Base-by-base conservation (phyloP, 2,888 invertebrate genomes). In the Eristalis arbustorum region DNA sequence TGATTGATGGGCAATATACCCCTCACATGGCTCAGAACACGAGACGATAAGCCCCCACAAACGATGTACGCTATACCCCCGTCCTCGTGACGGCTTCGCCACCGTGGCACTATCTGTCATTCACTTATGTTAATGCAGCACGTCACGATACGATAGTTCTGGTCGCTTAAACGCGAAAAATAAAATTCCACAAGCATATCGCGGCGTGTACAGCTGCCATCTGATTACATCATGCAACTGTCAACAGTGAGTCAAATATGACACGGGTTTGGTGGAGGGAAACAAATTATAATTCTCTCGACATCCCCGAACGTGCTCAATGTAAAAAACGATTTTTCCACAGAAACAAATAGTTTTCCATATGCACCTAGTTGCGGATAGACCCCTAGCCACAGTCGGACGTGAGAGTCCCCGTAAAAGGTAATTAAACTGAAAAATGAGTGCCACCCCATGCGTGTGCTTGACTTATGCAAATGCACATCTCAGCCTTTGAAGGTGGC, bases 401-500 rank as follows among this genome's bases (percentile, higher is more conserved):
- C 42, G n/a, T 42, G 14, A 42, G 42, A 14, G 42, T 42, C 49
- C n/a, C 18, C 49, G 10, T 18, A 49, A 72, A 79, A 67, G 74
- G 80, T 62, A 72, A 59, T 80, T 59, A 63, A 62, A 62, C 18
- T 23, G 28, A 62, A 84, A n/a, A 75, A 37, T 13, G 61, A 56
- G 22, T n/a, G n/a, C n/a, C n/a, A n/a, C 61, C 42, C 66, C 34
- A 18, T 62, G 62, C 14, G 68, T 40, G 28, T 22, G 61, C 11
- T 74, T 62, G 34, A 62, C 37, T 66, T 62, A 80, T 80, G 80
- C 71, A 80, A 84, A 76, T 80, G 80, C 63, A 80, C 75, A 76
- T 69, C 61, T 79, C 66, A 64, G 6, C 5, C 14, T 13, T 23
- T 34, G 14, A 49, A 49, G 10, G n/a, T n/a, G n/a, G 34, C 34